Base-by-base conservation (phyloP, 2,888 invertebrate species). In the Torymus tubicola region DNA sequence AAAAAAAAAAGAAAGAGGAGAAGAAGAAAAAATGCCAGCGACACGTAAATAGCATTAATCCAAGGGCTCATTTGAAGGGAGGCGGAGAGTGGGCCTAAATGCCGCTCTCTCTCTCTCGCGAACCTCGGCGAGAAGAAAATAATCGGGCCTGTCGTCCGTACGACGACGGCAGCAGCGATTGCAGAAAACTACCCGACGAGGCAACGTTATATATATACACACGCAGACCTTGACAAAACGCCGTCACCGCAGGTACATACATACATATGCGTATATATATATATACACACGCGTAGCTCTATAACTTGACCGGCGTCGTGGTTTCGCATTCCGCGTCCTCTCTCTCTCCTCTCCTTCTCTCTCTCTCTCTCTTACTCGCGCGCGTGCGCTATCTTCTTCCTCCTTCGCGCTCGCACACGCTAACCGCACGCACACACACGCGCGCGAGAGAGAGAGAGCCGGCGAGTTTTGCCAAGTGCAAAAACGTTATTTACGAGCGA, bases 401-500 rank as follows among this genome's bases (percentile, higher is more conserved):
- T 60, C 11, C 18, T 18, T 16, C 60, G 16, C 11, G 60, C 16
- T 18, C 11, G 61, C n/a, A 12, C 53, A 16, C 73, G 42, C 42
- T 42, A 42, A 42, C 42, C 42, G 61, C 73, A 50, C 68, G 55
- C 53, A 52, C 63, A 12, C 52, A 50, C 21, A 21, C 67, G 21
- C 64, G 10, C 42, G 21, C 68, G 18, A 1, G 80, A 78, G 74
- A 67, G 70, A 78, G 74, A 67, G 70, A 74, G 81, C 76, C 72
- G 31, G 65, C 65, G 52, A 75, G 67, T 67, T 77, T 81, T 69
- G 76, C 67, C 78, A 72, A 74, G 83, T 80, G 86, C 86, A 88
- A 88, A 87, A 88, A 88, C 86, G 84, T 87, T 87, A 88, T 88
- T 88, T 88, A 88, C 87, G 87, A 86, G 84, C 84, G 82, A 77